Evolutionary conservation across 2,113 vertebrate genomes (phyloP), one percentile per base, ranked within the genome.

Genomic region (Stegastes partitus): DNA sequence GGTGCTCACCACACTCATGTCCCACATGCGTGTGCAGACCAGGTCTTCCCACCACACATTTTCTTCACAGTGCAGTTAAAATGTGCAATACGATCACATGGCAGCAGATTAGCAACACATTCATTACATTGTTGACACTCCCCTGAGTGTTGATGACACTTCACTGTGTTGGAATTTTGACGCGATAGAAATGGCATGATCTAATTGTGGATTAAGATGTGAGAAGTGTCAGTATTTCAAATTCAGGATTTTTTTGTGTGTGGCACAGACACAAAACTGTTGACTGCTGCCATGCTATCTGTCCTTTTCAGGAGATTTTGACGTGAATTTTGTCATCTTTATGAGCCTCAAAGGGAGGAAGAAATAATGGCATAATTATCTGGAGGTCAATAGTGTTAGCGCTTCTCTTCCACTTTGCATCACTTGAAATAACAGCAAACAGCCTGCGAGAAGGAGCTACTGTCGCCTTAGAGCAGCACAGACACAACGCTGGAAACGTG

Each of bases 51-150:
- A 53, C 4, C 45, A 65, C 26, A 55, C 1, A 9, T 54, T 53
- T 37, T 39, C 58, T 74, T 55, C 53, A 73, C 42, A 51, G 37
- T 50, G 37, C n/a, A 44, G 39, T 37, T 6, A 23, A 67, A n/a
- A 1, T 26, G 31, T 31, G 31, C 45, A 72, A 22, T 25, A 22
- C 19, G 15, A 65, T 83, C 65, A 70, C 59, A 55, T 75, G 63
- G 23, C 45, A 28, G 21, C 28, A 47, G n/a, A 34, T 74, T 65
- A 68, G 2, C 18, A 72, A 42, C 37, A 51, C 53, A 50, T 87
- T 70, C 59, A 55, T 61, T 34, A 16, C 45, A 62, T 62, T 75
- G 37, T 23, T 71, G 58, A 75, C 67, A 59, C 73, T 72, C 23
- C 49, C 18, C 3, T 44, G n/a, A 22, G 15, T 50, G 34, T 0